Evolutionary conservation across 2,797 vertebrate species (phyloP).

Genomic region (Macrochelys suwanniensis): DNA sequence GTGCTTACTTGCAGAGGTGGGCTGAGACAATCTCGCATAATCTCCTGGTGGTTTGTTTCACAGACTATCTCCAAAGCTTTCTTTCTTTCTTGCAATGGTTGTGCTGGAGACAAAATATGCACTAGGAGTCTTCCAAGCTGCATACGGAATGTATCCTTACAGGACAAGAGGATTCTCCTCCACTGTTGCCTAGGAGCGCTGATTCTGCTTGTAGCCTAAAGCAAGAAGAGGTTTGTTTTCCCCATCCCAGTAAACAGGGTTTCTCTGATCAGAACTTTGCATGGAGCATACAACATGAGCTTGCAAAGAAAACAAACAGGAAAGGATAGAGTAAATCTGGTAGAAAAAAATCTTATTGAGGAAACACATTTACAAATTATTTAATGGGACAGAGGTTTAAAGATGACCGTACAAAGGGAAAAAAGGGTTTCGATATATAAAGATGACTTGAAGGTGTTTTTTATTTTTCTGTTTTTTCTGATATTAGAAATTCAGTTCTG

Average conservation of each 20-base stretch:
- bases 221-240: not conserved
- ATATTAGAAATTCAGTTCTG: not conserved
- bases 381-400: not conserved
- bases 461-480: not conserved
- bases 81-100: conserved; percentile 87
- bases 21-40: conserved; percentile 94
- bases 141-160: conserved; percentile 92
- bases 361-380: not conserved
- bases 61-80: conserved; percentile 89
- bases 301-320: not conserved
- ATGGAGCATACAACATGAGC: not conserved
- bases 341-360: not conserved
- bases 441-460: not conserved
- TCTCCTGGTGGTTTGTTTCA: conserved; percentile 91
- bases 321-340: not conserved
- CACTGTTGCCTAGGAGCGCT: conserved; percentile 90
- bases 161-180: conserved; percentile 91
- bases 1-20: conserved; percentile 90
- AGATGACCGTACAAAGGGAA: not conserved
- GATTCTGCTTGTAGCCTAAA: conserved; percentile 82
- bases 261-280: not conserved
- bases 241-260: not conserved
- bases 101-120: conserved; percentile 89
- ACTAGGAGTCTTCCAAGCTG: conserved; percentile 95
- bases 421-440: not conserved